These are phyloP conservation scores for Osmerus mordax DNA, from an alignment of 2,113 vertebrate species.

Conservation along the genomic window DNA sequence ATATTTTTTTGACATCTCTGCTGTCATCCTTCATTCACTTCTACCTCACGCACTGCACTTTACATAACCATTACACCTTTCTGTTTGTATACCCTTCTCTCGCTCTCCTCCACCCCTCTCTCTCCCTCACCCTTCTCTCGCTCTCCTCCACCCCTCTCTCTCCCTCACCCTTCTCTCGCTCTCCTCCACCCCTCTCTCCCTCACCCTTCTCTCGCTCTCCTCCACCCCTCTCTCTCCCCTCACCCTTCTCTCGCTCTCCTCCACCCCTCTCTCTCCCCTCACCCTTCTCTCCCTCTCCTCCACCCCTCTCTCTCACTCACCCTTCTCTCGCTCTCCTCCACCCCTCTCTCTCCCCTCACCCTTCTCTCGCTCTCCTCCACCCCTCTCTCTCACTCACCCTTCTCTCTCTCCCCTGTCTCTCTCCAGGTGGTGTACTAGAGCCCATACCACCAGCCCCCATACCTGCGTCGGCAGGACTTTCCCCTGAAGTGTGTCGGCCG, in stretches of 20 bases:
- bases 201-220: background rate
- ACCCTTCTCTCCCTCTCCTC: background rate
- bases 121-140: background rate
- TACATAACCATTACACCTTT: too few relatives aligned
- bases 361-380: too few relatives aligned
- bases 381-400: too few relatives aligned
- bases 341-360: background rate
- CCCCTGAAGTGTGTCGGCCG: conserved; percentile 3
- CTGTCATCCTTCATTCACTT: too few relatives aligned
- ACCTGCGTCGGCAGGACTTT: background rate
- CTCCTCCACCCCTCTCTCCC: background rate
- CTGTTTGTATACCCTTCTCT: conserved; percentile 13
- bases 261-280: background rate
- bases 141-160: too few relatives aligned
- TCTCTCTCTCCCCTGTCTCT: background rate
- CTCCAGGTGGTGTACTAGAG: conserved; percentile 14
- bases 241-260: background rate
- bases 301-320: background rate
- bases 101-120: background rate
- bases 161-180: background rate
- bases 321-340: too few relatives aligned
- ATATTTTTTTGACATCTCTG: too few relatives aligned
- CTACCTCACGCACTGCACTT: too few relatives aligned
- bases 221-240: too few relatives aligned
- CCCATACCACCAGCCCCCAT: background rate